Conservation (phyloP, 2,888 invertebrate genomes). For the Pyrrhopygopsis socrates region DNA sequence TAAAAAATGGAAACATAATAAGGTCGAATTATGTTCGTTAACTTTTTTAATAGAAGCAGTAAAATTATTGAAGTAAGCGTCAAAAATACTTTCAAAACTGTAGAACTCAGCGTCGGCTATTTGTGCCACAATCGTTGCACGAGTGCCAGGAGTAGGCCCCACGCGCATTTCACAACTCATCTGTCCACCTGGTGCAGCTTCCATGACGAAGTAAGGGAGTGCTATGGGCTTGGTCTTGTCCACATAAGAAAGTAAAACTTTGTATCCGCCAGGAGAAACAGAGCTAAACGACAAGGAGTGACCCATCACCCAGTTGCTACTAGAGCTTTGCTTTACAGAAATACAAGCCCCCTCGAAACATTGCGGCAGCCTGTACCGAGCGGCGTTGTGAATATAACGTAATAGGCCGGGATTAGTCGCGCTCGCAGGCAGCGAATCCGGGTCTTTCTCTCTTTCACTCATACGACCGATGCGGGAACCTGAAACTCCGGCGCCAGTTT, state of each 20-base stretch:
- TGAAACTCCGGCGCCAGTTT: slow-evolving; percentile 93
- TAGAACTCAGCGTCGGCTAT: slow-evolving; percentile 92
- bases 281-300: slow-evolving; percentile 93
- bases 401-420: slow-evolving; percentile 92
- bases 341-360: slow-evolving; percentile 93
- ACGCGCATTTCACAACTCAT: slow-evolving; percentile 93
- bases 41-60: slow-evolving; percentile 93
- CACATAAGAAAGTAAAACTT: slow-evolving; percentile 91
- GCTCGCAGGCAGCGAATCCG: slow-evolving; percentile 89
- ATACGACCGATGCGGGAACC: slow-evolving; percentile 91
- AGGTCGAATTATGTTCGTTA: too few relatives aligned
- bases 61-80: slow-evolving; percentile 91
- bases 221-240: slow-evolving; percentile 90
- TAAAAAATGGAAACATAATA: too few relatives aligned
- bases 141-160: slow-evolving; percentile 90
- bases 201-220: slow-evolving; percentile 93
- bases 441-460: slow-evolving; percentile 86
- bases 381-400: slow-evolving; percentile 92
- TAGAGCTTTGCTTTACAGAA: slow-evolving; percentile 91
- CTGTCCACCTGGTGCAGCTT: slow-evolving; percentile 93
- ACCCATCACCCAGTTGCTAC: slow-evolving; percentile 91
- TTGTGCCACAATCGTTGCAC: slow-evolving; percentile 92
- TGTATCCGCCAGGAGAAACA: slow-evolving; percentile 93
- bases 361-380: slow-evolving; percentile 92
- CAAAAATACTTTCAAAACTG: slow-evolving; percentile 93